These are phyloP conservation scores for Chymomyza costata DNA, from an alignment of 1,140 invertebrate species.

Conservation along the genomic window DNA sequence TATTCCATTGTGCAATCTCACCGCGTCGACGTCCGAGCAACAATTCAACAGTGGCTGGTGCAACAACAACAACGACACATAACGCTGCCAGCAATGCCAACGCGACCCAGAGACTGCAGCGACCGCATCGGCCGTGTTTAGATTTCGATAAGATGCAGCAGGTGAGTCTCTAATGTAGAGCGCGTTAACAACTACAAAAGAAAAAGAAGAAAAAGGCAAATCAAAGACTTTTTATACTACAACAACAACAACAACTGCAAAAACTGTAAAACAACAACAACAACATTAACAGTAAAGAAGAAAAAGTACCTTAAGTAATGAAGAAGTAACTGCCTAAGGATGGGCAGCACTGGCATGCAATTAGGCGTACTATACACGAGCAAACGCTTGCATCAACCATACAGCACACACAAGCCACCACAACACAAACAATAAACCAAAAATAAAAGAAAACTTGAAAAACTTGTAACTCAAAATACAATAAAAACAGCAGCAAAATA, in stretches of 20 bases:
- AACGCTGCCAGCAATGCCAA: constrained; percentile 36
- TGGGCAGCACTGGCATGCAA: constrained; percentile 23
- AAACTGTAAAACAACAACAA: constrained; percentile 12
- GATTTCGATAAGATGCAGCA: constrained; percentile 97
- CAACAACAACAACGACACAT: constrained; percentile 10
- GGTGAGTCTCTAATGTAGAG: constrained; percentile 74
- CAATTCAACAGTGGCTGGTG: constrained; percentile 34
- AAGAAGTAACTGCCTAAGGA: constrained; percentile 15
- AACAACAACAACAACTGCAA: constrained; percentile 32
- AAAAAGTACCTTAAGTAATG: not conserved
- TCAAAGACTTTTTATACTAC: constrained; percentile 73
- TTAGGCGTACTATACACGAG: constrained; percentile 38
- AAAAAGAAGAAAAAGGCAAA: constrained; percentile 48
- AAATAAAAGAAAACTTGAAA: constrained; percentile 12
- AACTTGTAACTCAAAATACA: too few species aligned
- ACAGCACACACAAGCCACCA: not conserved
- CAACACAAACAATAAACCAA: constrained; percentile 2
- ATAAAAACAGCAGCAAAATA: constrained; percentile 22
- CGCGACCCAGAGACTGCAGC: constrained; percentile 79
- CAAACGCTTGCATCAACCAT: constrained; percentile 10
- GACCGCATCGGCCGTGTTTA: constrained; percentile 88
- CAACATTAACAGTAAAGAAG: constrained; percentile 16
- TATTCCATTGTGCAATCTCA: constrained; percentile 82
- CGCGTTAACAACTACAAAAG: constrained; percentile 36
- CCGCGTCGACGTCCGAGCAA: constrained; percentile 79